Evolutionary conservation across 2,113 vertebrate species (phyloP).

Genomic region (Catagonus wagneri): DNA sequence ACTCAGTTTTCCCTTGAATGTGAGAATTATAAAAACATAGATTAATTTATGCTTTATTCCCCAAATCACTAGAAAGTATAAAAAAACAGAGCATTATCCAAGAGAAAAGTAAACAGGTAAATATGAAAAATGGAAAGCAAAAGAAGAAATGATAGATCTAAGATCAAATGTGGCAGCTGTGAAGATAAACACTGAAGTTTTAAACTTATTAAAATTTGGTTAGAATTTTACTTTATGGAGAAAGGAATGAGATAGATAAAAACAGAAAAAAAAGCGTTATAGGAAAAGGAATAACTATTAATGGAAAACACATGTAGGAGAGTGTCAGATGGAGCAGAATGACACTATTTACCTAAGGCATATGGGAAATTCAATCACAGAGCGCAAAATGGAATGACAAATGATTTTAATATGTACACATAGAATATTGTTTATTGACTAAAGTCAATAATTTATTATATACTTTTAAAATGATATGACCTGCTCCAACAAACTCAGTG

Average conservation of each 20-base stretch:
- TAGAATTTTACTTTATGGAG: background rate
- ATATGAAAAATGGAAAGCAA: background rate
- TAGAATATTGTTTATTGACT: background rate
- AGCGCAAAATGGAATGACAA: background rate
- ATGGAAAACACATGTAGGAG: background rate
- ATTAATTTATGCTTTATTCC: background rate
- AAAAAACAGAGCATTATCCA: background rate
- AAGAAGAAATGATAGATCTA: background rate
- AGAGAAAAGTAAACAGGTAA: background rate
- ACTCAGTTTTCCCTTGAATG: background rate
- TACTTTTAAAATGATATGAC: background rate
- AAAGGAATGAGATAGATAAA: slow-evolving; percentile 14
- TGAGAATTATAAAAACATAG: background rate
- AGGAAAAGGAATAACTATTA: background rate
- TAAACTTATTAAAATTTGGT: slow-evolving; percentile 1
- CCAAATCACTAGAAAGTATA: background rate
- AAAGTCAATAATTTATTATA: background rate
- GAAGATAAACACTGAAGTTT: background rate
- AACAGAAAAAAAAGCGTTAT: background rate
- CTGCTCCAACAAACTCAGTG: background rate
- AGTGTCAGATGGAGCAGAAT: background rate
- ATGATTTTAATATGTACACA: background rate
- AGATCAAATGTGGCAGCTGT: background rate
- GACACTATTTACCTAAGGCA: background rate
- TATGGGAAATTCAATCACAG: background rate